Conservation (phyloP, 2,888 invertebrate species). For the Spicauda simplicius region DNA sequence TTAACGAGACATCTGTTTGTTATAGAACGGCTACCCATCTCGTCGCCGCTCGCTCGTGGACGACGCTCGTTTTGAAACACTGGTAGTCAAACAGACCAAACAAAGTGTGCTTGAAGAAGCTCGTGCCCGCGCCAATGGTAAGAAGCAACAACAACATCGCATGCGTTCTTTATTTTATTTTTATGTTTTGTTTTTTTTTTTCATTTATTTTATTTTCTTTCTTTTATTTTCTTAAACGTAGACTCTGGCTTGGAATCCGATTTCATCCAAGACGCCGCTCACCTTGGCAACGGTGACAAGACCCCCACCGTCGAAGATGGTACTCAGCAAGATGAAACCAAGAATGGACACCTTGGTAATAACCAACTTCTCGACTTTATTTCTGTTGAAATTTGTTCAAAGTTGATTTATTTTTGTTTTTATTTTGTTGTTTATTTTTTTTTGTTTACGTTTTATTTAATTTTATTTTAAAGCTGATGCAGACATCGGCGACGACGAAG, state of each 20-base stretch:
- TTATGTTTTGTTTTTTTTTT: conserved; percentile 43
- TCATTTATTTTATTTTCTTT: conserved; percentile 48
- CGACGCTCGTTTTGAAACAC: conserved; percentile 98
- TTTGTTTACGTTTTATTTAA: conserved; percentile 40
- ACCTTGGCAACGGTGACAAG: conserved; percentile 73
- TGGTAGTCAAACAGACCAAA: conserved; percentile 97
- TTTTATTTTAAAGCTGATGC: conserved; percentile 66
- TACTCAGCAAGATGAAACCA: conserved; percentile 77
- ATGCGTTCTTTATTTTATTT: conserved; percentile 28
- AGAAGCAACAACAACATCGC: conserved; percentile 46
- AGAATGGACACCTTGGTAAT: conserved; percentile 85
- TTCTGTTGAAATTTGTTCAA: conserved; percentile 39
- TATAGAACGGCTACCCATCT: conserved; percentile 98
- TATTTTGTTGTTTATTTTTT: conserved; percentile 53
- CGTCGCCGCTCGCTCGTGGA: conserved; percentile 98
- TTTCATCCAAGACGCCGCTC: conserved; percentile 84
- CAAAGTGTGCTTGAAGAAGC: conserved; percentile 96
- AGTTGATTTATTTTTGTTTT: conserved; percentile 41
- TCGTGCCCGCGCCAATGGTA: conserved; percentile 94
- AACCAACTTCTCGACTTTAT: conserved; percentile 42
- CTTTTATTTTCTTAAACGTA: conserved; percentile 62
- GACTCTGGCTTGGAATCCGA: conserved; percentile 88
- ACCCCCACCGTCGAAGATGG: conserved; percentile 76
- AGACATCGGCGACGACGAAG: conserved; percentile 72
- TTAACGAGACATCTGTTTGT: conserved; percentile 53